Percentiles rank a stretch among this genome's conserved stretches.
Conservation (phyloP, 2,797 vertebrate species). For the Gadopsis bispinosus region DNA sequence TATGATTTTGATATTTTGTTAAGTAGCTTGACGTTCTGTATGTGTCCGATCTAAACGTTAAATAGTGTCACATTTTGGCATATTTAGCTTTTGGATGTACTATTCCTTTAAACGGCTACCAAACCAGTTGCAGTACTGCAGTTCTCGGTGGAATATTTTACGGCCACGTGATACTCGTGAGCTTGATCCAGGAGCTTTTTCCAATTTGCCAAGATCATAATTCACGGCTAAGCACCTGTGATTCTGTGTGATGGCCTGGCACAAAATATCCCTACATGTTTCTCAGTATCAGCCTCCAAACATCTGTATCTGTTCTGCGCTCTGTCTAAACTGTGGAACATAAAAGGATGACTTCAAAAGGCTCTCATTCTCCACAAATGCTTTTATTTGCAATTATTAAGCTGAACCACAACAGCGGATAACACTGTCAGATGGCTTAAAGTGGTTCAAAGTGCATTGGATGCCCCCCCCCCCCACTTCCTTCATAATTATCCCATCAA, state of each 20-base stretch:
- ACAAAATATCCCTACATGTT: constrained; percentile 1
- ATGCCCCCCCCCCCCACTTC: constrained; percentile 24
- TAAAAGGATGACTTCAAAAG: constrained; percentile 39
- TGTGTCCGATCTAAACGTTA: not conserved
- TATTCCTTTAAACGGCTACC: constrained; percentile 15
- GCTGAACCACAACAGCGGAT: constrained; percentile 34
- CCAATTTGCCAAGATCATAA: constrained; percentile 3
- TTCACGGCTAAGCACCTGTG: constrained; percentile 13
- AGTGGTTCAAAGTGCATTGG: constrained; percentile 51
- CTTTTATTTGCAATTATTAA: constrained; percentile 46
- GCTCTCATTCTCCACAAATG: not conserved
- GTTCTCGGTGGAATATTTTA: not conserved
- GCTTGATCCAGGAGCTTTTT: constrained; percentile 1
- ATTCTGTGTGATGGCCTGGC: not conserved
- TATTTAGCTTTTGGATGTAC: too few species aligned
- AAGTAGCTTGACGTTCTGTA: not conserved
- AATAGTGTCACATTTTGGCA: not conserved
- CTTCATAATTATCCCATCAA: constrained; percentile 78
- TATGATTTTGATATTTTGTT: not conserved
- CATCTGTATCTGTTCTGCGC: constrained; percentile 7
- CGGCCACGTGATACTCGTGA: not conserved
- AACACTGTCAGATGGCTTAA: constrained; percentile 54
- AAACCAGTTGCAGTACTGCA: not conserved
- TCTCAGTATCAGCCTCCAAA: not conserved
- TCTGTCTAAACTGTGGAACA: not conserved